Evolutionary conservation across 2,888 invertebrate species (phyloP).

Genomic region (Willowsia nigromaculata): DNA sequence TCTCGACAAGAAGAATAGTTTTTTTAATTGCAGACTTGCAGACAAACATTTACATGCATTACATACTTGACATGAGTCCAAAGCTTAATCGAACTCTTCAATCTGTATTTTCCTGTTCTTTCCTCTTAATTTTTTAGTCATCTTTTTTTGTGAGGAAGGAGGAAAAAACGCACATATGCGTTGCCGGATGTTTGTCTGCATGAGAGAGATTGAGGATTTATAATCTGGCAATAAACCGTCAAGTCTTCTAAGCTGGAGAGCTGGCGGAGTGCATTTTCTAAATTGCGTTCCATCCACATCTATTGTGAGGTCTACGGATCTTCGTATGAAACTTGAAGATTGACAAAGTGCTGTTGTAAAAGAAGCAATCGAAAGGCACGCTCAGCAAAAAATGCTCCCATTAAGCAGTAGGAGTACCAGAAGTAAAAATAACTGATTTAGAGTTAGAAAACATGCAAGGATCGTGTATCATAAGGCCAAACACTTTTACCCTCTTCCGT

Average conservation of each 20-base stretch:
- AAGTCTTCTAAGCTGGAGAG: no score
- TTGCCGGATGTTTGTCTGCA: no score
- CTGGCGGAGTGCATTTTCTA: no score
- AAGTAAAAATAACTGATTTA: conserved; percentile 14
- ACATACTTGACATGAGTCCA: conserved; percentile 22
- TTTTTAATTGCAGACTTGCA: neutral
- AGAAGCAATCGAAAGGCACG: neutral
- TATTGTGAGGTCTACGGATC: no score
- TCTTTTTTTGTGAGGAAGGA: neutral
- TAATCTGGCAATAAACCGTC: no score
- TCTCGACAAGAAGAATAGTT: neutral
- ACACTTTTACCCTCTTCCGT: neutral
- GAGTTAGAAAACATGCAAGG: neutral
- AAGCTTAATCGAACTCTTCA: neutral
- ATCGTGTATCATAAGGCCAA: neutral
- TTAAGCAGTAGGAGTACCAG: neutral
- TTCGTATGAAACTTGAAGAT: neutral
- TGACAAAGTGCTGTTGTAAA: neutral
- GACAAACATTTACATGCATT: neutral
- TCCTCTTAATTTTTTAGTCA: neutral
- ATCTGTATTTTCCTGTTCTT: neutral
- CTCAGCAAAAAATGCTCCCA: neutral
- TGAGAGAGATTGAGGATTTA: neutral
- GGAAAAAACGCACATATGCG: conserved; percentile 2
- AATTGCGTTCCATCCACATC: no score